phyloP scores from a whole-genome alignment of 2,113 vertebrate species.

The Calonectris borealis region DNA sequence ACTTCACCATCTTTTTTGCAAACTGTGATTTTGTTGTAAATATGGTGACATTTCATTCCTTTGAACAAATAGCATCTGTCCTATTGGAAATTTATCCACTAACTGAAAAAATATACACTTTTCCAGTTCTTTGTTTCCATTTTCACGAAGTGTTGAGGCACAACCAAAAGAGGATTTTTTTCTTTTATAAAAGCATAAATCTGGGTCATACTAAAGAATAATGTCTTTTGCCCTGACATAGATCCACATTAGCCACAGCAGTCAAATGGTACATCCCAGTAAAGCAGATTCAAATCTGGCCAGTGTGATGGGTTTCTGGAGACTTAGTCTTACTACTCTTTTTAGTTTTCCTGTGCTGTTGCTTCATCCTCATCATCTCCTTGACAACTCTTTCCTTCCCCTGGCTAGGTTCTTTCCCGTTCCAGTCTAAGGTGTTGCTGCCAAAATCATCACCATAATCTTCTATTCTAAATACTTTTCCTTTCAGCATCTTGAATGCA shows the following conservation, averaged over 20 bases:
- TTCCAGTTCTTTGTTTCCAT: neutral
- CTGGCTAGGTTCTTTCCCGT: neutral
- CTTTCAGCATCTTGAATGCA: conserved; percentile 20
- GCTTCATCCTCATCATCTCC: neutral
- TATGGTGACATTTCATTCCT: neutral
- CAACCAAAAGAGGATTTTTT: neutral
- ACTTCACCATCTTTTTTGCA: neutral
- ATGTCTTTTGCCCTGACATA: neutral
- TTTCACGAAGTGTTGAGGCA: neutral
- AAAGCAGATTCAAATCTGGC: neutral
- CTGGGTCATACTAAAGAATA: neutral
- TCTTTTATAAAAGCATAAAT: neutral
- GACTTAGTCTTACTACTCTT: neutral
- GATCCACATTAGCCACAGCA: neutral
- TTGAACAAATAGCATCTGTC: neutral
- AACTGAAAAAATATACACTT: neutral
- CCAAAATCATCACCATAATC: neutral
- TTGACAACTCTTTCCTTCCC: neutral
- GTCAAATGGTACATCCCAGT: neutral
- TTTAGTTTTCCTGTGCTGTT: neutral
- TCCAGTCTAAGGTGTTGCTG: neutral
- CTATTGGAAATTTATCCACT: neutral
- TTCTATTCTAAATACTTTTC: neutral
- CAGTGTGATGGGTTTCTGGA: neutral
- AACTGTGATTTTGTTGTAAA: neutral